phyloP scores from a whole-genome alignment of 2,797 vertebrate genomes.

The Sebastes taczanowskii region DNA sequence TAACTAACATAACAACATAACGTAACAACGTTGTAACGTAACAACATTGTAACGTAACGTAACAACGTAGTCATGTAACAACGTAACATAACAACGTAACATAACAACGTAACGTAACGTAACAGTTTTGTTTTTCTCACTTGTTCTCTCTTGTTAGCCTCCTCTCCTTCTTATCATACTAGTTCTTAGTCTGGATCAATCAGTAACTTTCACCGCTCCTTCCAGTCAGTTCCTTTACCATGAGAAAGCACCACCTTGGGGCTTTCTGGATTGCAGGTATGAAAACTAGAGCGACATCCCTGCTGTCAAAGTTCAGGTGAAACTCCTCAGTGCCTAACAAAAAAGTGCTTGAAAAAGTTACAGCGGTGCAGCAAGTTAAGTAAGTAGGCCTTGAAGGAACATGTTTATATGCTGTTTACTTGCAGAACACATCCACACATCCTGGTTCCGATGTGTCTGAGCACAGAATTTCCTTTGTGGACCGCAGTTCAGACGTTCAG shows the following conservation, averaged over 20 bases:
- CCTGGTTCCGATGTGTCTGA: neutral
- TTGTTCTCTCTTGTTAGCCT: neutral
- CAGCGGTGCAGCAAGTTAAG: neutral
- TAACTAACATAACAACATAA: too few species aligned
- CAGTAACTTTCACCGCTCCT: neutral
- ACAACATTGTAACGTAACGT: too few species aligned
- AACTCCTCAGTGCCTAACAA: neutral
- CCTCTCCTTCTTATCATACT: neutral
- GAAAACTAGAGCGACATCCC: neutral
- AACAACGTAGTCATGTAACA: too few species aligned
- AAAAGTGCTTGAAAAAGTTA: neutral
- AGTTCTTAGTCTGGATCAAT: neutral
- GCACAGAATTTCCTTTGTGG: constrained; percentile 18
- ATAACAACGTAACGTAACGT: too few species aligned
- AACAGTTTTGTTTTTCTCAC: neutral
- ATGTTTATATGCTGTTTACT: neutral
- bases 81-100: too few species aligned
- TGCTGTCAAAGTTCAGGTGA: neutral
- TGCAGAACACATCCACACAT: neutral
- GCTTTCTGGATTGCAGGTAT: neutral
- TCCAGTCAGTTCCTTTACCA: neutral
- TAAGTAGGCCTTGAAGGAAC: neutral
- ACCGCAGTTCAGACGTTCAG: constrained; percentile 15
- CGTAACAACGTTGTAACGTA: too few species aligned
- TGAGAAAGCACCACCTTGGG: neutral